Conservation (phyloP, 2,797 vertebrate species). For the Sebastes paucispinis region DNA sequence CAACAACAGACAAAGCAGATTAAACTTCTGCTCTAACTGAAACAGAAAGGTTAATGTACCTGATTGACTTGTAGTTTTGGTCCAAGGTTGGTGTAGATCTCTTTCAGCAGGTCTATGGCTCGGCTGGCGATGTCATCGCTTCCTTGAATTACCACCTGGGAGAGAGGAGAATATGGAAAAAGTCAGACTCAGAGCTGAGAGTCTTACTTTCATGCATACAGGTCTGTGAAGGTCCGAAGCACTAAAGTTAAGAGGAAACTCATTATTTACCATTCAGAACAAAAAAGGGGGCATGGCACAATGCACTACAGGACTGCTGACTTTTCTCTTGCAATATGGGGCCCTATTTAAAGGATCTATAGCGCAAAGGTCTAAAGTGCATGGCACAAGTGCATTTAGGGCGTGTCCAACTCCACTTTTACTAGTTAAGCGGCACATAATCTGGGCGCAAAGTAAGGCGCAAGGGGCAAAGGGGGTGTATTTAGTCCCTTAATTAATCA, state of each 20-base stretch:
- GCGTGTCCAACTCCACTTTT: too few species aligned
- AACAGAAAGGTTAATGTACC: slow-evolving; percentile 74
- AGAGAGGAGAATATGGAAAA: neutral
- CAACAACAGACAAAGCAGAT: neutral
- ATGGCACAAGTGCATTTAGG: too few species aligned
- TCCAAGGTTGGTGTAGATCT: slow-evolving; percentile 99
- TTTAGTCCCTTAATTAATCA: too few species aligned
- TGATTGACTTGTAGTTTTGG: slow-evolving; percentile 99
- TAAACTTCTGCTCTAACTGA: neutral
- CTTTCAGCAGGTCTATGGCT: slow-evolving; percentile 98
- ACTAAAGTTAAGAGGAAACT: neutral
- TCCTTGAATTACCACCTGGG: slow-evolving; percentile 98
- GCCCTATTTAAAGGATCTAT: too few species aligned
- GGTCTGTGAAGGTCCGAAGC: neutral
- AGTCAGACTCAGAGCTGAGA: neutral
- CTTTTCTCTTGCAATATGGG: neutral
- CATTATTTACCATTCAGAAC: neutral
- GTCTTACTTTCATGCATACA: neutral
- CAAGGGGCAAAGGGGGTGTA: too few species aligned
- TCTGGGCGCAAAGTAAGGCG: too few species aligned
- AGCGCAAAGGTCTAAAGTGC: too few species aligned
- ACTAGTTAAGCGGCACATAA: too few species aligned
- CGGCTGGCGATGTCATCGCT: slow-evolving; percentile 97
- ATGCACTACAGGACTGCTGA: neutral
- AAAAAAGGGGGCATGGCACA: neutral